These are phyloP conservation scores for Allophyes oxyacanthae DNA, from an alignment of 2,888 invertebrate genomes.

Conservation along the genomic window DNA sequence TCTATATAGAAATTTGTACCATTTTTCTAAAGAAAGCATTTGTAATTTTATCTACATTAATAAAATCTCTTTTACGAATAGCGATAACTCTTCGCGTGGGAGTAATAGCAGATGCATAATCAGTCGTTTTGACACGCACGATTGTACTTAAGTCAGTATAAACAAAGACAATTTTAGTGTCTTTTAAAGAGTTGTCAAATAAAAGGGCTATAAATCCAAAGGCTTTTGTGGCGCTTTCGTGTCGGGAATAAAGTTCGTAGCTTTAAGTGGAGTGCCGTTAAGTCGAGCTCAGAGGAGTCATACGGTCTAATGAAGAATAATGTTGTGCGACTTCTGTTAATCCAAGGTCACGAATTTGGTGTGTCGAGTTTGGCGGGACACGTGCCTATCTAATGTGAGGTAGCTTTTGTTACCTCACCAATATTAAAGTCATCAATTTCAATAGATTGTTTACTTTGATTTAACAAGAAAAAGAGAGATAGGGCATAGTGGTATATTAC, in stretches of 20 bases:
- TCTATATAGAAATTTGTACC: no score
- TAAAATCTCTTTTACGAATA: slow-evolving; percentile 7
- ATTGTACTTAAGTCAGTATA: slow-evolving; percentile 21
- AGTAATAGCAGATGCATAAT: slow-evolving; percentile 25
- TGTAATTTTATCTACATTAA: neutral
- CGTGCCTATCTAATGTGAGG: no score
- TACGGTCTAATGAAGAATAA: slow-evolving; percentile 55
- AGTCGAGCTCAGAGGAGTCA: slow-evolving; percentile 41
- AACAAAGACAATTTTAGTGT: slow-evolving; percentile 47
- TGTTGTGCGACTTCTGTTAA: slow-evolving; percentile 31
- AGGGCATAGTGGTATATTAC: no score
- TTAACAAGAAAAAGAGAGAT: no score
- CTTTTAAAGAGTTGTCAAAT: slow-evolving; percentile 57
- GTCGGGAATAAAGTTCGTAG: slow-evolving; percentile 51
- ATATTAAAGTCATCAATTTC: no score
- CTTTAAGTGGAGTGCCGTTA: slow-evolving; percentile 53
- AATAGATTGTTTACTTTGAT: no score
- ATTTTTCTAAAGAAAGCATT: no score
- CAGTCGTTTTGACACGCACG: slow-evolving; percentile 32
- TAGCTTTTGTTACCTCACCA: no score
- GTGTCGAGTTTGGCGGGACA: slow-evolving; percentile 5
- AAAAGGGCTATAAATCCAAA: slow-evolving; percentile 54
- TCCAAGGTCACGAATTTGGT: slow-evolving; percentile 30
- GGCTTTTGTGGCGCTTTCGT: slow-evolving; percentile 47
- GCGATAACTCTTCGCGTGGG: slow-evolving; percentile 15